These are phyloP conservation scores for Hypothenemus hampei DNA, from an alignment of 1,140 invertebrate genomes.

Conservation along the genomic window DNA sequence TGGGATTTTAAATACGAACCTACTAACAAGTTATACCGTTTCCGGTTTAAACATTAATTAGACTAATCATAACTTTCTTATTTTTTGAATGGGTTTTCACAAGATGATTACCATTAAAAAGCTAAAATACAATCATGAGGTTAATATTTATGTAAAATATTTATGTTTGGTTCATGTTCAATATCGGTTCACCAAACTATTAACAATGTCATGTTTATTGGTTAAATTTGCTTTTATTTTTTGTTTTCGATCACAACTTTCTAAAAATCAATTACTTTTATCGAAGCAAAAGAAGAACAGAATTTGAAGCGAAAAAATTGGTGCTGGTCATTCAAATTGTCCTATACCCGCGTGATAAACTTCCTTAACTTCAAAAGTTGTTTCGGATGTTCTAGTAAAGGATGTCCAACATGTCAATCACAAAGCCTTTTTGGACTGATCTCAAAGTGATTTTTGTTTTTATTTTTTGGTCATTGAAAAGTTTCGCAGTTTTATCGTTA, in stretches of 20 bases:
- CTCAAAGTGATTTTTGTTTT: too few relatives aligned
- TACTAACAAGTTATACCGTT: not conserved
- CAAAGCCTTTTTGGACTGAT: too few relatives aligned
- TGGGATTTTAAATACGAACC: slow-evolving; percentile 12
- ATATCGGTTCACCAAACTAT: not conserved
- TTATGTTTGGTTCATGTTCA: not conserved
- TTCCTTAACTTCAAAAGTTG: too few relatives aligned
- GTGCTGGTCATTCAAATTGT: too few relatives aligned
- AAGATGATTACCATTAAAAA: not conserved
- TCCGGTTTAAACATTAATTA: not conserved
- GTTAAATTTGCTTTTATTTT: not conserved
- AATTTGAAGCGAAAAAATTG: too few relatives aligned
- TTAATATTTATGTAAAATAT: not conserved
- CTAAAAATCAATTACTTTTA: not conserved
- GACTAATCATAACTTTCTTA: not conserved
- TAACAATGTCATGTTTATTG: not conserved
- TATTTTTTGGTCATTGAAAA: too few relatives aligned
- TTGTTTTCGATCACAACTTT: not conserved
- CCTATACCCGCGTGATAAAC: too few relatives aligned
- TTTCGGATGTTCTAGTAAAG: too few relatives aligned
- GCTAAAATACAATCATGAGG: not conserved
- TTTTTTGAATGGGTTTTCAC: not conserved
- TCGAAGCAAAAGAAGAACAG: too few relatives aligned
- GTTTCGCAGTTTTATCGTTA: too few relatives aligned
- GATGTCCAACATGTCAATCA: too few relatives aligned